phyloP scores from a whole-genome alignment of 2,888 invertebrate genomes.

The Drosophila parthenogenetica region DNA sequence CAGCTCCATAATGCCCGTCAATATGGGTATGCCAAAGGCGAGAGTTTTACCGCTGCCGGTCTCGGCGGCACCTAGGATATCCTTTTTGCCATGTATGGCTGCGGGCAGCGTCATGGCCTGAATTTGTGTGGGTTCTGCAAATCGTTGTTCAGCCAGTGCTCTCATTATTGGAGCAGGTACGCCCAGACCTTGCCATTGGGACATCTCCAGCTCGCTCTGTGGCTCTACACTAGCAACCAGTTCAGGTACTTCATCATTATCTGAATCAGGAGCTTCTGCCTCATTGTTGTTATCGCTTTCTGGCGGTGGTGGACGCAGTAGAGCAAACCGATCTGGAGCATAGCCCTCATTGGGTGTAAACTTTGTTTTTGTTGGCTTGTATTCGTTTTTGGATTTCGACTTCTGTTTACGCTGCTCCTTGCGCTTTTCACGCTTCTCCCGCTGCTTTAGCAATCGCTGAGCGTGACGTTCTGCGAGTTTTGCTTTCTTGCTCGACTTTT shows the following conservation, averaged over 20 bases:
- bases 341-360: conserved; percentile 51
- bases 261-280: conserved; percentile 36
- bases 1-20: conserved; percentile 92
- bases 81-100: conserved; percentile 93
- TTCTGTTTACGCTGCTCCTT: conserved; percentile 50
- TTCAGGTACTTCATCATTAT: conserved; percentile 49
- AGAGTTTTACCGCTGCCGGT: conserved; percentile 99
- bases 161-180: conserved; percentile 89
- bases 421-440: conserved; percentile 64
- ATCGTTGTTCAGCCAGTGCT: conserved; percentile 91
- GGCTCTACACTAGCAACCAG: conserved; percentile 20
- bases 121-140: conserved; percentile 94
- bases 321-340: conserved; percentile 71
- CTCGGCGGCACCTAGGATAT: conserved; percentile 99
- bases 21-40: conserved; percentile 97
- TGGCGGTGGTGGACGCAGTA: conserved; percentile 74
- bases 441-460: conserved; percentile 60
- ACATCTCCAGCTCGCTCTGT: conserved; percentile 40
- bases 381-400: conserved; percentile 1
- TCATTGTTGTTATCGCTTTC: conserved; percentile 32
- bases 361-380: not conserved
- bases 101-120: conserved; percentile 92
- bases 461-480: conserved; percentile 66
- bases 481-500: conserved; percentile 63
- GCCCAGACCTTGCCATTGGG: conserved; percentile 89